Conservation (phyloP, 2,113 vertebrate genomes). For the Vireo altiloquus region DNA sequence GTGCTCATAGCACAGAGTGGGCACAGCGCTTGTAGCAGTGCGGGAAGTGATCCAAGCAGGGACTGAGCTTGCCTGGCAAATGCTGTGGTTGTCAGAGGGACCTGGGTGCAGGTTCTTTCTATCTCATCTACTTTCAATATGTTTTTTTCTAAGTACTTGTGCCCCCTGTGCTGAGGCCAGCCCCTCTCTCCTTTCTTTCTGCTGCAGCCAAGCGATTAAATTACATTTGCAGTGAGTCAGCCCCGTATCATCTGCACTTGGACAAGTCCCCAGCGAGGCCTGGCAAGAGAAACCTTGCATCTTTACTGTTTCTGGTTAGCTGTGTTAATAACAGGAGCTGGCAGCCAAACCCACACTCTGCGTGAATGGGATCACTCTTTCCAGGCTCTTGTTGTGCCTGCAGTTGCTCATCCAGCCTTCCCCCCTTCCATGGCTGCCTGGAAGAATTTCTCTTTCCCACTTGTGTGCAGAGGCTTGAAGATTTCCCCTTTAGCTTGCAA, state of each 20-base stretch:
- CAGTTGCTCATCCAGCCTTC: neutral
- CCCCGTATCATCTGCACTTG: neutral
- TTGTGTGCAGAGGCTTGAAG: neutral
- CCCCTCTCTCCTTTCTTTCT: neutral
- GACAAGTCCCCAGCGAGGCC: neutral
- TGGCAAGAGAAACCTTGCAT: neutral
- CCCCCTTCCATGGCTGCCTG: neutral
- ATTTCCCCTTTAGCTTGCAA: neutral
- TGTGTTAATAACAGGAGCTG: neutral
- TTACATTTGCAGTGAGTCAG: constrained; percentile 1
- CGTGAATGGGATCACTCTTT: neutral
- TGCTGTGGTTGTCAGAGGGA: neutral
- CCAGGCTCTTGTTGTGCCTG: neutral
- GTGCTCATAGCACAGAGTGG: neutral
- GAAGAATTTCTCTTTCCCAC: neutral
- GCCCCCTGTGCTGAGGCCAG: neutral
- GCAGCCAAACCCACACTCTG: neutral
- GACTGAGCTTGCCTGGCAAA: neutral
- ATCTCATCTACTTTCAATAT: neutral
- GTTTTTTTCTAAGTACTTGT: neutral
- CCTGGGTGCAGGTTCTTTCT: neutral
- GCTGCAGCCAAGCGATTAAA: neutral
- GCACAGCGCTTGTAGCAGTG: accelerated
- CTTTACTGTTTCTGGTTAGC: constrained; percentile 28
- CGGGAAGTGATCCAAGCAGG: neutral